Percentiles rank a stretch among this genome's conserved stretches.
phyloP scores from a whole-genome alignment of 1,140 invertebrate species.

The Cotesia chilonis region DNA sequence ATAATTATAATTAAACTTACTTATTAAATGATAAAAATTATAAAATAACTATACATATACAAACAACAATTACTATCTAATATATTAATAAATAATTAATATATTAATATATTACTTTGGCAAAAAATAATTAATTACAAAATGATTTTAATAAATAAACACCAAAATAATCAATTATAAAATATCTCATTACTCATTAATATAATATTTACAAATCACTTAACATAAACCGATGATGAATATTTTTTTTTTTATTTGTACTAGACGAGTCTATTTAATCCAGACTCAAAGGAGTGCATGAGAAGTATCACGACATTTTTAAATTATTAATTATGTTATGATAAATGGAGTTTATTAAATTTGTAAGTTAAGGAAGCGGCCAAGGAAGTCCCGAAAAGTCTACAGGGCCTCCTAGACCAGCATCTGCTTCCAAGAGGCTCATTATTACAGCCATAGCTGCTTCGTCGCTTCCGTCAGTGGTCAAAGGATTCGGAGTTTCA shows the following conservation, averaged over 20 bases:
- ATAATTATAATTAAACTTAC: too few relatives aligned
- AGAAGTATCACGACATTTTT: constrained; percentile 3
- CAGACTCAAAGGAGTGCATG: constrained; percentile 1
- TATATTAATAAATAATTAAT: constrained; percentile 4
- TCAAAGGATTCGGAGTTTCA: constrained; percentile 63
- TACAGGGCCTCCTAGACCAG: constrained; percentile 79
- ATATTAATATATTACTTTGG: constrained; percentile 15
- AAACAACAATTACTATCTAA: too few relatives aligned
- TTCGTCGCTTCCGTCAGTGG: constrained; percentile 83
- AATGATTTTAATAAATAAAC: background rate
- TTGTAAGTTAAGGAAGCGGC: constrained; percentile 74
- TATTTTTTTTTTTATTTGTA: constrained; percentile 22
- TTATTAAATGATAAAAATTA: background rate
- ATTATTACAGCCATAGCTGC: constrained; percentile 93
- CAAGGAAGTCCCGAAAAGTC: constrained; percentile 89
- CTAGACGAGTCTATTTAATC: background rate
- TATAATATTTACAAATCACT: constrained; percentile 21
- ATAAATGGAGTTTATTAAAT: constrained; percentile 20
- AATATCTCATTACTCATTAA: constrained; percentile 1
- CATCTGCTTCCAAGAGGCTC: constrained; percentile 84
- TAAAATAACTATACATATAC: background rate
- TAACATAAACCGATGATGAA: constrained; percentile 11
- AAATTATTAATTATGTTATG: background rate
- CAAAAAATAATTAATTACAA: constrained; percentile 1
- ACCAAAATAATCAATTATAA: background rate